Conservation (phyloP, 2,888 invertebrate genomes). For the Dilophus febrilis region DNA sequence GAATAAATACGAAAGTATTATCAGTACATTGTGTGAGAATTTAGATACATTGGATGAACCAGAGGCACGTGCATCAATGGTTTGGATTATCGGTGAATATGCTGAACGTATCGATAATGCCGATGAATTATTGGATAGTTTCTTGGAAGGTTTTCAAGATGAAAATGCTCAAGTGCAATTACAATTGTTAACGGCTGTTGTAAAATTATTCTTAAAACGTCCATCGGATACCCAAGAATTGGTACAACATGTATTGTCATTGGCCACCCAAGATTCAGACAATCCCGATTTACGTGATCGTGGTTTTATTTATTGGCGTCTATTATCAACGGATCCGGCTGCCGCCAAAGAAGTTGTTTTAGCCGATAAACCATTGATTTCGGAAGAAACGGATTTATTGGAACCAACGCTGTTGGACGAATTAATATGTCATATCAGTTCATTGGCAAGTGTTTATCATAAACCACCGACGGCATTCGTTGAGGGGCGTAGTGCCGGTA, state of each 20-base stretch:
- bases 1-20: slow-evolving; percentile 98
- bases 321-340: slow-evolving; percentile 95
- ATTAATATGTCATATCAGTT: slow-evolving; percentile 95
- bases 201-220: slow-evolving; percentile 93
- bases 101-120: slow-evolving; percentile 99
- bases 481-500: slow-evolving; percentile 66
- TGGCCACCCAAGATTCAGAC: slow-evolving; percentile 85
- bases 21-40: slow-evolving; percentile 97
- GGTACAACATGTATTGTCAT: slow-evolving; percentile 85
- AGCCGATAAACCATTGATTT: slow-evolving; percentile 97
- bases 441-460: slow-evolving; percentile 95
- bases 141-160: slow-evolving; percentile 94
- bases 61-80: slow-evolving; percentile 97
- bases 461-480: slow-evolving; percentile 98
- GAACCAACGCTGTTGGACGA: slow-evolving; percentile 96
- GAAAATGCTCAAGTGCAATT: slow-evolving; percentile 94
- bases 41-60: slow-evolving; percentile 97
- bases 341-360: slow-evolving; percentile 98
- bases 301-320: slow-evolving; percentile 98
- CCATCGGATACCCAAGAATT: slow-evolving; percentile 97
- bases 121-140: slow-evolving; percentile 92
- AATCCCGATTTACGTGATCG: slow-evolving; percentile 97
- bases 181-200: slow-evolving; percentile 92
- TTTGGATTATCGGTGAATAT: slow-evolving; percentile 90
- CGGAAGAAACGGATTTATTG: slow-evolving; percentile 94